phyloP scores from a whole-genome alignment of 2,113 vertebrate genomes.

The Charina bottae region DNA sequence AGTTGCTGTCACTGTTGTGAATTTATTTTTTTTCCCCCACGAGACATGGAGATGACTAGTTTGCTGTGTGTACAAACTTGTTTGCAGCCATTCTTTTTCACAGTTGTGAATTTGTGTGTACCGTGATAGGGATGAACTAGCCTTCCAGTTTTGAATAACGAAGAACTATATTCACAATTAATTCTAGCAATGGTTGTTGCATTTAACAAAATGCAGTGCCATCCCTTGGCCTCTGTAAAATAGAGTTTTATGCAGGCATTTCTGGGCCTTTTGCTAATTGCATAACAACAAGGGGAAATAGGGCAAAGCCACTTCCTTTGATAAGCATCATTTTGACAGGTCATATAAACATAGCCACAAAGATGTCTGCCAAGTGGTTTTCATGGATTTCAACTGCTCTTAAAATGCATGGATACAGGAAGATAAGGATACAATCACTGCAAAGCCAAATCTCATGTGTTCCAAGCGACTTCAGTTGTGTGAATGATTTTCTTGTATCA shows the following conservation, averaged over 20 bases:
- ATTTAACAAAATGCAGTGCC: not conserved
- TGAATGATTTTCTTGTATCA: not conserved
- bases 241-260: not conserved
- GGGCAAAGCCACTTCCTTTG: rapidly evolving
- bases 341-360: not conserved
- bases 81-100: not conserved
- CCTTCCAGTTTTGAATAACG: not conserved
- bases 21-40: not conserved
- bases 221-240: not conserved
- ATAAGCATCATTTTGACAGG: not conserved
- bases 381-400: rapidly evolving
- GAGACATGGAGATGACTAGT: not conserved
- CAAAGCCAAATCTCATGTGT: not conserved
- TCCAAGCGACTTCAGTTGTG: not conserved
- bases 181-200: not conserved
- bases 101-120: not conserved
- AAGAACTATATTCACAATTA: not conserved
- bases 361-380: no score
- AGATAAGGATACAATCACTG: not conserved
- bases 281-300: not conserved
- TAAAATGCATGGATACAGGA: not conserved
- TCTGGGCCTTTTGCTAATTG: not conserved
- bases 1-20: not conserved
- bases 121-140: not conserved
- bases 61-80: not conserved